phyloP scores from a whole-genome alignment of 1,140 invertebrate species.

The Steinernema feltiae region DNA sequence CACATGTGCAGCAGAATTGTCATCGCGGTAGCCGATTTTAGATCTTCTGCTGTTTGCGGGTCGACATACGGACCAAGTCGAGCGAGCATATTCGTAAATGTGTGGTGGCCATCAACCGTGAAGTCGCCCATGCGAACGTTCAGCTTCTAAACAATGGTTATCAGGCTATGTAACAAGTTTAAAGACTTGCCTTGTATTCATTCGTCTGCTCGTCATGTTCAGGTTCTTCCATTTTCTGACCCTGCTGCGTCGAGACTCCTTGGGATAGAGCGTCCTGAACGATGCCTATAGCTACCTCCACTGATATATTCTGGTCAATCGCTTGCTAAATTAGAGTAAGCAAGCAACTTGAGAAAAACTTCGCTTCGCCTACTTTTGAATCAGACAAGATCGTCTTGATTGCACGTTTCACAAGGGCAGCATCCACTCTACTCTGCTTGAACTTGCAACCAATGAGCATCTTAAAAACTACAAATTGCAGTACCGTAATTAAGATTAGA shows the following conservation, averaged over 20 bases:
- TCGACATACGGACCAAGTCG: not conserved
- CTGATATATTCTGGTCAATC: not conserved
- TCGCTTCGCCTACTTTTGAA: not conserved
- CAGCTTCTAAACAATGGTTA: not conserved
- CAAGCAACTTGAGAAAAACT: too few relatives aligned
- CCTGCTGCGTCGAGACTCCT: too few relatives aligned
- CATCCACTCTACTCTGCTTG: not conserved
- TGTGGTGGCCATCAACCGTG: not conserved
- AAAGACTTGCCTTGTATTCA: not conserved
- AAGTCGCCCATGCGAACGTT: not conserved
- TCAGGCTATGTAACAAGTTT: not conserved
- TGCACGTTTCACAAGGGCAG: not conserved
- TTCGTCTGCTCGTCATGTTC: not conserved
- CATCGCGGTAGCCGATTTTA: not conserved
- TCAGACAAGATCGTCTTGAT: not conserved
- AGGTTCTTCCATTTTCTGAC: not conserved
- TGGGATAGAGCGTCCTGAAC: too few relatives aligned
- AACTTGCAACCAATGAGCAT: not conserved
- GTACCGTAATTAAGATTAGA: not conserved
- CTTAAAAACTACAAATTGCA: not conserved
- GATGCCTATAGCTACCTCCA: too few relatives aligned
- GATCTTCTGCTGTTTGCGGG: not conserved
- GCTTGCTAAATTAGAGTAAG: not conserved
- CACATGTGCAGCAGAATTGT: slow-evolving; percentile 1
- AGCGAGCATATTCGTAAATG: not conserved